Percentiles rank a stretch among this genome's conserved stretches.
Conservation (phyloP, 2,797 vertebrate genomes). For the Heterohyrax brucei region DNA sequence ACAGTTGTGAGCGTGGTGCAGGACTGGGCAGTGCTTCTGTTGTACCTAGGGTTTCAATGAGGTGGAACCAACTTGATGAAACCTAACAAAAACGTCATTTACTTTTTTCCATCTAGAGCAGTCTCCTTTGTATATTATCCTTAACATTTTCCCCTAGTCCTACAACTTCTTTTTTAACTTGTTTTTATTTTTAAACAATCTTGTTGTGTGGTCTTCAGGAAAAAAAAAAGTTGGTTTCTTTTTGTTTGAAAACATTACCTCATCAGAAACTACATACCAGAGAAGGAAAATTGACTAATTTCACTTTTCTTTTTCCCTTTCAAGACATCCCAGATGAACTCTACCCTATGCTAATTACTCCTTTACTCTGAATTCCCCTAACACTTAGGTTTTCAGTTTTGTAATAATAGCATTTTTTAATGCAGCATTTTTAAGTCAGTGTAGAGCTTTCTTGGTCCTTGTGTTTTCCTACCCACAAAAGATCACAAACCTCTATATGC, state of each 20-base stretch:
- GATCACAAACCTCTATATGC: conserved; percentile 38
- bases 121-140: conserved; percentile 56
- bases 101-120: not conserved
- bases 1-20: no score
- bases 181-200: conserved; percentile 59
- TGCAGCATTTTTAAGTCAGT: conserved; percentile 56
- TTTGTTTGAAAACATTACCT: conserved; percentile 56
- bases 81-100: not conserved
- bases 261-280: conserved; percentile 47
- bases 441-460: conserved; percentile 39
- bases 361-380: conserved; percentile 57
- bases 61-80: no score
- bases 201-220: not conserved
- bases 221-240: not conserved
- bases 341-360: conserved; percentile 37
- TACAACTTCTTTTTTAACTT: conserved; percentile 34
- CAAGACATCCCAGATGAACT: conserved; percentile 47
- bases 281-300: conserved; percentile 64
- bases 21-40: no score
- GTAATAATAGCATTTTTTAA: conserved; percentile 60
- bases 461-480: conserved; percentile 59
- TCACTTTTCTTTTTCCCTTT: conserved; percentile 60
- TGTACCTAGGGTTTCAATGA: no score
- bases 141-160: conserved; percentile 58
- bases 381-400: conserved; percentile 52